Evolutionary conservation across 2,888 invertebrate genomes (phyloP).

Genomic region (Agriopis marginaria): DNA sequence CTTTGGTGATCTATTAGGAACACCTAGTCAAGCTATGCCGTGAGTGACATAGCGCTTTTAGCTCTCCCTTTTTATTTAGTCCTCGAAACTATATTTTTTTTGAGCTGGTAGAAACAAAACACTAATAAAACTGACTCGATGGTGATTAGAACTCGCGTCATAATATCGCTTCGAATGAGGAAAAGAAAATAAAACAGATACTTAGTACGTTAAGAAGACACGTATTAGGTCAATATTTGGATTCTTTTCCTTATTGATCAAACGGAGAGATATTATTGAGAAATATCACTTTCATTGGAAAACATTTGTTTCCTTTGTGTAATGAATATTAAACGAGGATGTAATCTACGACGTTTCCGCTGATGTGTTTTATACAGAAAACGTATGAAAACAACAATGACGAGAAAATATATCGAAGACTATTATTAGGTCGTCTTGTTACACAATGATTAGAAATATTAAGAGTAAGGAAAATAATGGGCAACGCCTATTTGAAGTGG

Average conservation of each 20-base stretch:
- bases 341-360: neutral
- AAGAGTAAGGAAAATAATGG: too few relatives aligned
- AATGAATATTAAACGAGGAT: slow-evolving; percentile 23
- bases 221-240: slow-evolving; percentile 27
- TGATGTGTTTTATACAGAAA: neutral
- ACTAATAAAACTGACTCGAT: neutral
- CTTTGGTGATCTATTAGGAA: too few relatives aligned
- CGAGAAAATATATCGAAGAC: neutral
- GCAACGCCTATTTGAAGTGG: too few relatives aligned
- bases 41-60: too few relatives aligned
- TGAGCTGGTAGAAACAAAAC: neutral
- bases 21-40: too few relatives aligned
- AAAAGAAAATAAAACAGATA: slow-evolving; percentile 27
- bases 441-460: too few relatives aligned
- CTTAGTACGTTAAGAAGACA: slow-evolving; percentile 27
- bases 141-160: slow-evolving; percentile 5
- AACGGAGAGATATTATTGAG: slow-evolving; percentile 17
- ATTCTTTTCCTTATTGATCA: slow-evolving; percentile 22
- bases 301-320: slow-evolving; percentile 12
- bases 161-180: slow-evolving; percentile 18
- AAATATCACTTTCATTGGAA: slow-evolving; percentile 23
- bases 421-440: neutral
- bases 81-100: too few relatives aligned
- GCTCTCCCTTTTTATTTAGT: too few relatives aligned
- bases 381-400: neutral